Evolutionary conservation across 2,113 vertebrate species (phyloP).

Genomic region (Ameiurus melas): DNA sequence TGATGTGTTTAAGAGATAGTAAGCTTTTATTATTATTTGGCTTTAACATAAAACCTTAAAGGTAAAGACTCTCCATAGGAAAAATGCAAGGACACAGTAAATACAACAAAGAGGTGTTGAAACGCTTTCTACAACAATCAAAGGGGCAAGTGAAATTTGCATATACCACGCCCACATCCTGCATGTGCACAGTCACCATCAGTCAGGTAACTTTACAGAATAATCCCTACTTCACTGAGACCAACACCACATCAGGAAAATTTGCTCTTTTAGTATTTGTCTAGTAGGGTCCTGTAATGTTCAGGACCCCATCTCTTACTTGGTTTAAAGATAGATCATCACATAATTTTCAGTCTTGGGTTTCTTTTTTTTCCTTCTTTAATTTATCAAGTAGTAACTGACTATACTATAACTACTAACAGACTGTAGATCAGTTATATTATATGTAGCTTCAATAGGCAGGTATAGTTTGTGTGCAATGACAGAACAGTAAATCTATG

Average conservation of each 20-base stretch:
- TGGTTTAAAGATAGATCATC: neutral
- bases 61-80: neutral
- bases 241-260: neutral
- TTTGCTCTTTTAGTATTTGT: constrained; percentile 33
- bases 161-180: neutral
- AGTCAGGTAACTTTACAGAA: neutral
- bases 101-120: neutral
- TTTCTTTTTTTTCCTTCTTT: too few species aligned
- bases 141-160: neutral
- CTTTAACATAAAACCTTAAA: neutral
- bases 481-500: neutral
- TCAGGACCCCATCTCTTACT: neutral
- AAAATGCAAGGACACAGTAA: neutral
- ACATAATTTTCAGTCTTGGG: too few species aligned
- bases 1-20: neutral
- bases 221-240: neutral
- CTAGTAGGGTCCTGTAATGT: neutral
- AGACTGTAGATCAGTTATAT: too few species aligned
- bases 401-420: too few species aligned
- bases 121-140: neutral
- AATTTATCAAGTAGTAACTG: too few species aligned
- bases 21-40: neutral
- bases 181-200: neutral
- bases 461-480: too few species aligned
- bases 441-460: too few species aligned